A percentile compares a stretch with the other conserved stretches of the same genome.
These are phyloP conservation scores for Cyclopterus lumpus DNA, from an alignment of 2,797 vertebrate species.

Conservation along the genomic window DNA sequence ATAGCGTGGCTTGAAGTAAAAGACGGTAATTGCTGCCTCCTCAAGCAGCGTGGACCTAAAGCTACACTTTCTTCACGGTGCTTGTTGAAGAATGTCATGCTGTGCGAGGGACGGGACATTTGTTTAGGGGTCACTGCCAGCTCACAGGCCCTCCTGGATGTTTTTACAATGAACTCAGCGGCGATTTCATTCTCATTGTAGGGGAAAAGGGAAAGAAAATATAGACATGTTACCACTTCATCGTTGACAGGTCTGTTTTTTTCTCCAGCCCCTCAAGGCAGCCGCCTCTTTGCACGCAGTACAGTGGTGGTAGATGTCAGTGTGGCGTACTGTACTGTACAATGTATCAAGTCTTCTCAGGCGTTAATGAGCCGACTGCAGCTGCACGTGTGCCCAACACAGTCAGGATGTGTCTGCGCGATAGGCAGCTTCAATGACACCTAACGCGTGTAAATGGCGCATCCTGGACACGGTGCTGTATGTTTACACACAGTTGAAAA, in stretches of 20 bases:
- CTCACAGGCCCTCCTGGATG: background rate
- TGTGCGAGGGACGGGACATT: conserved; percentile 15
- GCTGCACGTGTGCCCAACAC: background rate
- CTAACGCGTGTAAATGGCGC: background rate
- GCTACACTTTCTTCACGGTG: conserved; percentile 8
- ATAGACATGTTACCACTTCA: background rate
- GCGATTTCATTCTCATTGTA: background rate
- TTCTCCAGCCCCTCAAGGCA: background rate
- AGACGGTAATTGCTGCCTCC: background rate
- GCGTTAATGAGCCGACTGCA: conserved; percentile 4
- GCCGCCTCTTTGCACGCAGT: background rate
- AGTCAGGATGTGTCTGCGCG: background rate
- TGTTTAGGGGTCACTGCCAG: background rate
- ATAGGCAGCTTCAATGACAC: background rate
- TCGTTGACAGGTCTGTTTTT: background rate
- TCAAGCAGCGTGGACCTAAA: conserved; percentile 1
- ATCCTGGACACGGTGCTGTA: too few species aligned
- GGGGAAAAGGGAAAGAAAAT: background rate
- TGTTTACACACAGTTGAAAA: background rate
- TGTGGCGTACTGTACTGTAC: background rate
- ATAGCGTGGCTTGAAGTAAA: background rate
- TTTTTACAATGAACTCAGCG: conserved; percentile 13
- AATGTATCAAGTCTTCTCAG: background rate
- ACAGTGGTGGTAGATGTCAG: background rate
- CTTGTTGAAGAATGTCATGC: conserved; percentile 18